These are phyloP conservation scores for Macaria notata DNA, from an alignment of 2,888 invertebrate genomes.

Conservation along the genomic window DNA sequence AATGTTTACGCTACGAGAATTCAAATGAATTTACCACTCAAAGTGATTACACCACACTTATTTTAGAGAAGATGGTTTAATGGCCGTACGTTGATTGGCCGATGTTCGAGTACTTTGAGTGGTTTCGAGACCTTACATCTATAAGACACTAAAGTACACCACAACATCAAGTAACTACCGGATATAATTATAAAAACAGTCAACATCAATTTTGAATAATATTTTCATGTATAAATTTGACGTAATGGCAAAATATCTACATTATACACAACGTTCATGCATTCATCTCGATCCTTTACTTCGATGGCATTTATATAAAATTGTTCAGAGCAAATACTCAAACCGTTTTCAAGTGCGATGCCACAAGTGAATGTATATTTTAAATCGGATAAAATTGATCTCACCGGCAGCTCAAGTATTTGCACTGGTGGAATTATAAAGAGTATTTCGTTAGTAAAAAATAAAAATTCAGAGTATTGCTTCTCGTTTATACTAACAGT, in stretches of 20 bases:
- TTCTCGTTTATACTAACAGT: conserved; percentile 79
- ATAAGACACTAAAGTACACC: conserved; percentile 82
- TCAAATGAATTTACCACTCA: conserved; percentile 74
- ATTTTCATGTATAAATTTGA: conserved; percentile 74
- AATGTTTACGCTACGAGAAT: conserved; percentile 75
- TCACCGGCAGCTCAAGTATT: conserved; percentile 50
- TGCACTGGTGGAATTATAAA: conserved; percentile 54
- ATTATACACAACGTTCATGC: conserved; percentile 69
- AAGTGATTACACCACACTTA: conserved; percentile 40
- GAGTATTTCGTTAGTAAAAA: conserved; percentile 75
- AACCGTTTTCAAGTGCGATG: conserved; percentile 33
- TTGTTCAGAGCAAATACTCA: conserved; percentile 49
- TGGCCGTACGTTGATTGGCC: too few species aligned
- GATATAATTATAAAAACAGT: conserved; percentile 82
- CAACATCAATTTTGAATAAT: conserved; percentile 82
- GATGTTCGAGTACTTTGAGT: conserved; percentile 52
- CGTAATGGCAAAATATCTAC: conserved; percentile 79
- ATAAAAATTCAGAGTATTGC: conserved; percentile 80
- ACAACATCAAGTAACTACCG: conserved; percentile 83
- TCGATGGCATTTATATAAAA: conserved; percentile 58
- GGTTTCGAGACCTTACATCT: conserved; percentile 59
- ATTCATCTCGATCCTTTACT: conserved; percentile 54
- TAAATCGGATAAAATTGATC: conserved; percentile 17
- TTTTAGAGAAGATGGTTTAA: too few species aligned
- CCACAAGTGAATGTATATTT: conserved; percentile 22